Evolutionary conservation across 2,113 vertebrate species (phyloP), one percentile per base, ranked within the genome.

Genomic region (Butorides virescens): DNA sequence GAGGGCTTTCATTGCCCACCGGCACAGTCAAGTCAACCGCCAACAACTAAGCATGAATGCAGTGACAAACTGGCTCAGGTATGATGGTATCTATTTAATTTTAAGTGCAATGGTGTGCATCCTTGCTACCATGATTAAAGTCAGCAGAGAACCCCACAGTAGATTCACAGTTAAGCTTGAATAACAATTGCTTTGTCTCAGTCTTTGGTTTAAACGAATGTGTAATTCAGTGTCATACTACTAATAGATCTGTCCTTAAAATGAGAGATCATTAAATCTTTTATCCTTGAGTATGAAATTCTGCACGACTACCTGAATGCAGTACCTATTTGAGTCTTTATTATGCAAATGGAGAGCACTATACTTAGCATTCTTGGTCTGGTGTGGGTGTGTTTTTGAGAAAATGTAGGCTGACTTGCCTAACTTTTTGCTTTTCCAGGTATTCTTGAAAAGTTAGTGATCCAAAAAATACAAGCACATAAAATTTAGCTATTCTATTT

Each of bases 1-100:
- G 99, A 99, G 98, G 99, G 99, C 72, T 98, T 99, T 58, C 99
- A 99, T 95, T 99, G 99, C 97, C 99, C 99, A 2, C 99, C 99
- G 7, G 99, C 99, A 39, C 99, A 99, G 97, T 99, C 99, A 3
- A 98, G 98, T 67, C 98, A 99, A 95, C 99, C 98, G 4, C 96
- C 97, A 89, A 93, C 98, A 81, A 97, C 97, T 95, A 99, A 99
- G 97, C 99, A 99, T 93, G 99, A 99, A 92, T 99, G 99, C 98
- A 99, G 98, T 5, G 99, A 99, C 97, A 99, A 98, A 96, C 89
- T 99, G 97, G 98, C 98, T 71, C 99, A 99, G 99, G 99, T 99
- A 98, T 68, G 96, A 39, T 44, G 15, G 6, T 15, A 30, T 52
- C 56, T 11, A 0, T 37, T 71, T 46, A 27, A 13, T 55, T 66